Conservation (phyloP, 2,888 invertebrate genomes). For the Apoda limacodes region DNA sequence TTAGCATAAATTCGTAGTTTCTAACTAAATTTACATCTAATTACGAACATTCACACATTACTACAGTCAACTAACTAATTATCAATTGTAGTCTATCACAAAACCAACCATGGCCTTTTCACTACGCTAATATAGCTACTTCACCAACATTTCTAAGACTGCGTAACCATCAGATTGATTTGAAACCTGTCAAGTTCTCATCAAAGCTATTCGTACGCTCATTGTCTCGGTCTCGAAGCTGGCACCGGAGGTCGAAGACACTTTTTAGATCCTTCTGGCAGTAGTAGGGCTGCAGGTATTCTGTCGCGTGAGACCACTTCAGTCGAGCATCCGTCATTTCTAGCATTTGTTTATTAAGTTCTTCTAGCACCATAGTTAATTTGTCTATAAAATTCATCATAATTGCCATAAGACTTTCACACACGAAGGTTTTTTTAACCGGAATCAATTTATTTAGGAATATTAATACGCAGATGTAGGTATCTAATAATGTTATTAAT, state of each 20-base stretch:
- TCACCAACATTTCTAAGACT: constrained; percentile 47
- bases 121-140: constrained; percentile 3
- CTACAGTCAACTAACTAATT: no score
- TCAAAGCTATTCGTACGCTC: constrained; percentile 44
- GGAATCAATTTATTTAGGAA: no score
- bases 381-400: constrained; percentile 31
- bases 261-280: constrained; percentile 35
- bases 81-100: no score
- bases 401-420: no score
- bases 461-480: no score
- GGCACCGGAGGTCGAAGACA: constrained; percentile 32
- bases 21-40: no score
- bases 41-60: no score
- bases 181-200: constrained; percentile 66
- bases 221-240: constrained; percentile 28
- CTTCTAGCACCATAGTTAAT: constrained; percentile 31
- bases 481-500: no score
- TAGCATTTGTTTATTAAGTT: constrained; percentile 24
- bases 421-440: no score
- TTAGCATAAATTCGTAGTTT: no score
- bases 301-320: constrained; percentile 20
- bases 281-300: constrained; percentile 37
- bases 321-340: constrained; percentile 19
- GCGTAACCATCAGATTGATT: constrained; percentile 27
- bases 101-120: no score